Evolutionary conservation across 1,140 invertebrate species (phyloP).

Genomic region (Aplysia californica): DNA sequence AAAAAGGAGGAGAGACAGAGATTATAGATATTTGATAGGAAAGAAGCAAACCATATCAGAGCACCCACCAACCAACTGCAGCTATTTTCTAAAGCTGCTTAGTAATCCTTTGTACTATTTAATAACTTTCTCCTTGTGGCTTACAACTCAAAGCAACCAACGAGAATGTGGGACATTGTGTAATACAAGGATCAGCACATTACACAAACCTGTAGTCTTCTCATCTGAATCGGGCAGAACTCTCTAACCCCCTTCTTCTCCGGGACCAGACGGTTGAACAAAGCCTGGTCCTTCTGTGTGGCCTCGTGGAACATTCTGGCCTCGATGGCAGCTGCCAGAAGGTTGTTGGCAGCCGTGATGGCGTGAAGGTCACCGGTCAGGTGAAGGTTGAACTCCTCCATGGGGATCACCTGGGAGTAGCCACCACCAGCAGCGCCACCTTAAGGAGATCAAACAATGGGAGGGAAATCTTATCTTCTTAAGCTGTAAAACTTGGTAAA

Average conservation of each 20-base stretch:
- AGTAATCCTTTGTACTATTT: no score
- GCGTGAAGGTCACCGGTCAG: slow-evolving; percentile 99
- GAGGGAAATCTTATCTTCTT: background rate
- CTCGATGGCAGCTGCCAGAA: slow-evolving; percentile 88
- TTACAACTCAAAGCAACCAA: no score
- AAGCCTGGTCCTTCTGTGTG: slow-evolving; percentile 84
- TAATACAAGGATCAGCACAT: background rate
- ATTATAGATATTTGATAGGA: no score
- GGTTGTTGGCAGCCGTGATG: slow-evolving; percentile 96
- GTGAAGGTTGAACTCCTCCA: slow-evolving; percentile 99
- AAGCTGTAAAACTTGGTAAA: background rate
- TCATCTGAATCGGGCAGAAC: slow-evolving; percentile 86
- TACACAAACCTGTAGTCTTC: slow-evolving; percentile 76
- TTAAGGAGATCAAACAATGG: slow-evolving; percentile 49
- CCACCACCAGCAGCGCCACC: slow-evolving; percentile 95
- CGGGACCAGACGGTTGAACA: slow-evolving; percentile 91
- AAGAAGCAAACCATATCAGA: no score
- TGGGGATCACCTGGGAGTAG: slow-evolving; percentile 96
- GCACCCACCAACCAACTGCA: no score
- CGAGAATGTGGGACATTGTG: no score
- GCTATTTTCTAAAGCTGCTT: no score
- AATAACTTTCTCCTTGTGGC: no score
- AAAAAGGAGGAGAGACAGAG: no score
- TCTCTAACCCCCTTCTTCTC: slow-evolving; percentile 78
- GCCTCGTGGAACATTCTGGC: slow-evolving; percentile 96